A percentile compares a stretch with the other conserved stretches of the same genome.
phyloP scores from a whole-genome alignment of 2,888 invertebrate species.

The Atrina japonica region DNA sequence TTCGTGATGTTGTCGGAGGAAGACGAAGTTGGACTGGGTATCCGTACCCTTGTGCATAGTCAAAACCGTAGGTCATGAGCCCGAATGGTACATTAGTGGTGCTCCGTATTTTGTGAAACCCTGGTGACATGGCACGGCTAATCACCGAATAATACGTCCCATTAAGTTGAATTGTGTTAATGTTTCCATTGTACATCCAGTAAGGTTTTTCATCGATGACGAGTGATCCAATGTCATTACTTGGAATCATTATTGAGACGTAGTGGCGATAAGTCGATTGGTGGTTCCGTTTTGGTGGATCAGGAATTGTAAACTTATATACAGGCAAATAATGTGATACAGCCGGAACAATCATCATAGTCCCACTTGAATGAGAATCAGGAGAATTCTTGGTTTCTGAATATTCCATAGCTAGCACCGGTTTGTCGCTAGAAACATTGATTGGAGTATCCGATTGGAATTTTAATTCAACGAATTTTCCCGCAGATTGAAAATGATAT shows the following conservation, averaged over 20 bases:
- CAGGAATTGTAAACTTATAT: constrained; percentile 6
- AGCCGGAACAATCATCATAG: constrained; percentile 18
- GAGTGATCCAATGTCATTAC: background rate
- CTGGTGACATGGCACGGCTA: constrained; percentile 1
- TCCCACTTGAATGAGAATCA: constrained; percentile 5
- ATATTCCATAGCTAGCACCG: constrained; percentile 11
- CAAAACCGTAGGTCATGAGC: constrained; percentile 13
- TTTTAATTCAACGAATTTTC: background rate
- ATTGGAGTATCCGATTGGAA: background rate
- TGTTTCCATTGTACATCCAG: background rate
- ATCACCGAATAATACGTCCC: constrained; percentile 6
- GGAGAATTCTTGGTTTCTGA: constrained; percentile 5
- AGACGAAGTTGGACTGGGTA: constrained; percentile 5
- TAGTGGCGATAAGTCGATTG: constrained; percentile 12
- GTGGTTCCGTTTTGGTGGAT: constrained; percentile 4
- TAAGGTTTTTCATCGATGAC: constrained; percentile 9
- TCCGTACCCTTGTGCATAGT: constrained; percentile 22
- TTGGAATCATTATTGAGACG: background rate
- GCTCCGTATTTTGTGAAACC: background rate
- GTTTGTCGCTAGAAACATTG: constrained; percentile 20
- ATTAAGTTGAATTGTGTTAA: constrained; percentile 7
- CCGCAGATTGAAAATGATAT: background rate
- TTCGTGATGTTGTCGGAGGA: too few species aligned
- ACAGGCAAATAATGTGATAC: constrained; percentile 5
- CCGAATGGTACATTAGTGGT: background rate